These are phyloP conservation scores for Drosophila kanekoi DNA, from an alignment of 2,888 invertebrate species.

Conservation along the genomic window DNA sequence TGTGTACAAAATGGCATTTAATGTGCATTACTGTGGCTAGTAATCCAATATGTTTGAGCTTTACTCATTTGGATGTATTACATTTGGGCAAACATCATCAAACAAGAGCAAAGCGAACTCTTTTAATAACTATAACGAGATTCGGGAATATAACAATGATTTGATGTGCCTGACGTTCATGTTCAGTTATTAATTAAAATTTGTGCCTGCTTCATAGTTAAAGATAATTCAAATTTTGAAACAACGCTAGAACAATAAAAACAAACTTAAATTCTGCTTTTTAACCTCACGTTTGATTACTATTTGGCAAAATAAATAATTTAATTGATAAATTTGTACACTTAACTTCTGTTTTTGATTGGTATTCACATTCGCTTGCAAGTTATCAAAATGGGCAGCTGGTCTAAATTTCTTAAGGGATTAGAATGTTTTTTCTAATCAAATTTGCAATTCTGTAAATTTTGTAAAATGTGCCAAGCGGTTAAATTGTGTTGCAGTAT, in stretches of 20 bases:
- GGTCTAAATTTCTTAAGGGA: too few relatives aligned
- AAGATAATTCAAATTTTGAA: neutral
- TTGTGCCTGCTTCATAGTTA: neutral
- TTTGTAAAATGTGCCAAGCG: too few relatives aligned
- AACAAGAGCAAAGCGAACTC: slow-evolving; percentile 14
- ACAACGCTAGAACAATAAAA: neutral
- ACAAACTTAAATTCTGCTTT: too few relatives aligned
- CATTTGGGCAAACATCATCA: slow-evolving; percentile 21
- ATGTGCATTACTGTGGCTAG: slow-evolving; percentile 8
- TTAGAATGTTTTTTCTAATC: too few relatives aligned
- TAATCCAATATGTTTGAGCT: slow-evolving; percentile 36
- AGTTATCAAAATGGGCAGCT: too few relatives aligned
- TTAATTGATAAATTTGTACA: too few relatives aligned
- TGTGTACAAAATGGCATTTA: slow-evolving; percentile 19
- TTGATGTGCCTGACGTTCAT: neutral
- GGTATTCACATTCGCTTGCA: too few relatives aligned
- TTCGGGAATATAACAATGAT: slow-evolving; percentile 1
- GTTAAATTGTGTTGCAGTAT: too few relatives aligned
- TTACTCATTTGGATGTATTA: slow-evolving; percentile 12
- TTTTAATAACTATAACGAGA: slow-evolving; percentile 5
- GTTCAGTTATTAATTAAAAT: neutral
- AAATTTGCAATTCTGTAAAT: too few relatives aligned
- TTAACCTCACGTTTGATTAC: too few relatives aligned
- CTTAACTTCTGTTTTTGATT: too few relatives aligned
- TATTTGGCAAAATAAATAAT: too few relatives aligned